Conservation (phyloP, 1,140 invertebrate species). For the Brachionus rubens region DNA sequence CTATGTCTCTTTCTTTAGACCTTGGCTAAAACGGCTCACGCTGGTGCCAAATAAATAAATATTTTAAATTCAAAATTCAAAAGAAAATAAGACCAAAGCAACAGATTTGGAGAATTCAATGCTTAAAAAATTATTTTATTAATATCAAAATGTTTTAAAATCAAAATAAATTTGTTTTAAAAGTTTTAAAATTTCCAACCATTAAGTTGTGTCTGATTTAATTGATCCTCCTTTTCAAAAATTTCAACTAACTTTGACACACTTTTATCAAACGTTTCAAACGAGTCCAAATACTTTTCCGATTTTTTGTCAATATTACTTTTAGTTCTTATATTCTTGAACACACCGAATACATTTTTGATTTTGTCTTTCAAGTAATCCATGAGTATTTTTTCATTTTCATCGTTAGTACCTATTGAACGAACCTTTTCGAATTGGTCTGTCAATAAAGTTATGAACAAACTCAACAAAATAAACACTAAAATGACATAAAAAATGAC, state of each 20-base stretch:
- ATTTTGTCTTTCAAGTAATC: constrained; percentile 8
- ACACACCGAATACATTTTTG: neutral
- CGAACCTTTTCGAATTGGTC: neutral
- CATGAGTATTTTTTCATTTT: neutral
- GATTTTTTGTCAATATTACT: neutral
- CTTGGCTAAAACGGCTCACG: too few relatives aligned
- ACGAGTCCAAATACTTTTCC: neutral
- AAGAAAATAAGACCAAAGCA: too few relatives aligned
- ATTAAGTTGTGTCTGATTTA: too few relatives aligned
- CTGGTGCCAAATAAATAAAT: too few relatives aligned
- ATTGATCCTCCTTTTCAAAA: neutral
- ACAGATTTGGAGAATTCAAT: too few relatives aligned
- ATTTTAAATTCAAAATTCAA: too few relatives aligned
- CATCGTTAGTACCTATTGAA: neutral
- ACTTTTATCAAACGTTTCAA: too few relatives aligned
- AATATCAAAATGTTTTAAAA: too few relatives aligned
- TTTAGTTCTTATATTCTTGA: neutral
- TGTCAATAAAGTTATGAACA: constrained; percentile 3
- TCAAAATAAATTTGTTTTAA: too few relatives aligned
- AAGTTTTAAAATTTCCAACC: too few relatives aligned
- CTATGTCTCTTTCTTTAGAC: too few relatives aligned
- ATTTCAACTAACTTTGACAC: neutral
- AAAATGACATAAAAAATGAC: neutral
- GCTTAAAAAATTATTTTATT: too few relatives aligned
- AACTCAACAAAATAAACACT: neutral